Base-by-base conservation (phyloP, 2,888 invertebrate species). In the Drosophila rubida region DNA sequence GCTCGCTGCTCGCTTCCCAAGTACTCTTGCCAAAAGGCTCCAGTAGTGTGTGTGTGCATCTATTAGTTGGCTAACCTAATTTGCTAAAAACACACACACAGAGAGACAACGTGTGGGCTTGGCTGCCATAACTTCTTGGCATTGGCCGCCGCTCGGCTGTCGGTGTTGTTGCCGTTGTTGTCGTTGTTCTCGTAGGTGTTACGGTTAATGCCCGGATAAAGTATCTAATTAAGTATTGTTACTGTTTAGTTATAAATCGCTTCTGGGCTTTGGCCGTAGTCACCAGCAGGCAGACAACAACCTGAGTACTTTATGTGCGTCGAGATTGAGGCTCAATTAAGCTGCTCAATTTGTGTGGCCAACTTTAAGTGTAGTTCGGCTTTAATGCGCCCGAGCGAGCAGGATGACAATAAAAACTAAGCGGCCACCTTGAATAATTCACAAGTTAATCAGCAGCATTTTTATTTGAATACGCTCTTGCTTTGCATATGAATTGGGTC, bases 61-160 rank as follows among this genome's bases (percentile, higher is more conserved):
- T 84, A 75, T 78, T 87, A 87, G 82, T 76, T 78, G 63, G 67
- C 62, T 73, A 75, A 85, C 63, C 74, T 83, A 83, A 84, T 83
- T 83, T 85, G 69, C 87, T 74, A 81, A 81, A 62, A 59, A 78
- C 71, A 69, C 41, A 54, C 14, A 14, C 2, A n/a, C 2, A 44
- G 41, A 41, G n/a, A 4, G 37, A 13, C 1, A n/a, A 42, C 46
- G 11, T 27, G 35, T 55, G 30, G 69, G 53, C 57, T 53, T 39
- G 46, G 49, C 60, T 70, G 73, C 73, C 57, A 84, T 87, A 83
- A 84, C 70, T 82, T 82, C 64, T 87, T 69, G 48, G 69, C 83
- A 45, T 49, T 39, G 63, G 44, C 51, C 75, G 57, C 32, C 22
- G 57, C 23, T 45, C n/a, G n/a, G n/a, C n/a, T n/a, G n/a, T n/a